A percentile compares a stretch with the other conserved stretches of the same genome.
phyloP scores from a whole-genome alignment of 2,888 invertebrate species.

The Hydropsyche betteni region DNA sequence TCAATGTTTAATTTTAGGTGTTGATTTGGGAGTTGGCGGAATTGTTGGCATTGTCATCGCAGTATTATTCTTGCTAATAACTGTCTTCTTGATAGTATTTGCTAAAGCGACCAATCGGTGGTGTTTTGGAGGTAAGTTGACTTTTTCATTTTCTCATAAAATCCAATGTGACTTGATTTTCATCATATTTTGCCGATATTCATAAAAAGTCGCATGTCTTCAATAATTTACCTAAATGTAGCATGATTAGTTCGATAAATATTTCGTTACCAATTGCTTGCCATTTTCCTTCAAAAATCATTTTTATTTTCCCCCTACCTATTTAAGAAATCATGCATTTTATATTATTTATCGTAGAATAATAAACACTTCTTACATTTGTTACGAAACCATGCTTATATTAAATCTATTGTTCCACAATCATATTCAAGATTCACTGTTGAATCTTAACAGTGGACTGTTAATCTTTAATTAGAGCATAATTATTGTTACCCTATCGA shows the following conservation, averaged over 20 bases:
- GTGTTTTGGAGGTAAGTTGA: conserved; percentile 85
- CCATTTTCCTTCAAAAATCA: conserved; percentile 11
- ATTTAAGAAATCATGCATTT: too few species aligned
- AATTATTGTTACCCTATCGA: not conserved
- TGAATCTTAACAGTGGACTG: not conserved
- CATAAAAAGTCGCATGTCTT: too few species aligned
- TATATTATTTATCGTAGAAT: too few species aligned
- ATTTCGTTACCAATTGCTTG: conserved; percentile 25
- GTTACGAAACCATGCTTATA: too few species aligned
- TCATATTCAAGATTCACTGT: too few species aligned
- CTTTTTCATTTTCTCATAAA: not conserved
- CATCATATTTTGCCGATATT: too few species aligned
- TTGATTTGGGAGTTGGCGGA: conserved; percentile 77
- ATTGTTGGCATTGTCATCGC: conserved; percentile 82
- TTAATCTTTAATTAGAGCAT: conserved; percentile 6
- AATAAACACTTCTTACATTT: too few species aligned
- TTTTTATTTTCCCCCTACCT: not conserved
- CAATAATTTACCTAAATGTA: too few species aligned
- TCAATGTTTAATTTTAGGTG: conserved; percentile 61
- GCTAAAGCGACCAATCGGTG: conserved; percentile 84
- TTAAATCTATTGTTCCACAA: too few species aligned
- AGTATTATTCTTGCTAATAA: conserved; percentile 71
- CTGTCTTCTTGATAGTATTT: conserved; percentile 73
- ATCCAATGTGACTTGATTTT: too few species aligned
- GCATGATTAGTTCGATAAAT: too few species aligned